phyloP scores from a whole-genome alignment of 1,140 invertebrate genomes.

The Pogonognathellus flavescens region DNA sequence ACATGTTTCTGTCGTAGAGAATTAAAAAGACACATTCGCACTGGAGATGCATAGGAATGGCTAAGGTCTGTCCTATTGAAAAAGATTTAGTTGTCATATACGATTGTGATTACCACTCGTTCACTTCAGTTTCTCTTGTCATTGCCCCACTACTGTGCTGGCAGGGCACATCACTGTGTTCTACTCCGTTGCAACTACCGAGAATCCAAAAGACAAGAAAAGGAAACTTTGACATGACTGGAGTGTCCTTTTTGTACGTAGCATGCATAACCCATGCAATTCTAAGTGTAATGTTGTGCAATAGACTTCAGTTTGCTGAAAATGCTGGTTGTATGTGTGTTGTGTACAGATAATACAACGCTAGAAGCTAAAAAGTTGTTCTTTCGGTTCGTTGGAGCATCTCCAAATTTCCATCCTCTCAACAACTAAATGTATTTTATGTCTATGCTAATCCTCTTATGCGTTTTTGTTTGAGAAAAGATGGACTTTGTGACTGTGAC shows the following conservation, averaged over 20 bases:
- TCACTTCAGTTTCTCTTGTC: conserved; percentile 4
- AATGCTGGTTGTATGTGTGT: not conserved
- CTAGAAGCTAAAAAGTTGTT: conserved; percentile 12
- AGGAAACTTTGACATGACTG: no score
- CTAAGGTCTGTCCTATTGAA: conserved; percentile 34
- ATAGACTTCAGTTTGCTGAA: not conserved
- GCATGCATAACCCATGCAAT: not conserved
- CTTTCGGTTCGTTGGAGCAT: conserved; percentile 17
- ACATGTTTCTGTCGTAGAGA: conserved; percentile 39
- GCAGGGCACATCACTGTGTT: no score
- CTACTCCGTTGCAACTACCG: no score
- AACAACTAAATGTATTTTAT: conserved; percentile 44
- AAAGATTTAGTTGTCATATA: conserved; percentile 43
- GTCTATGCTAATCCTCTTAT: conserved; percentile 44
- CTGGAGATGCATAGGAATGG: conserved; percentile 14
- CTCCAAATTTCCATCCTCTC: conserved; percentile 25
- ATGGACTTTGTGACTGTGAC: conserved; percentile 16
- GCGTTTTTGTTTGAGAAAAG: conserved; percentile 42
- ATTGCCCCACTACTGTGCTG: not conserved
- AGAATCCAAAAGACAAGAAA: no score
- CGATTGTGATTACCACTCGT: conserved; percentile 46
- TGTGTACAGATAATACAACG: not conserved
- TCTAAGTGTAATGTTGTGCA: not conserved
- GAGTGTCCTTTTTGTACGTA: not conserved
- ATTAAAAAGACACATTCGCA: conserved; percentile 20